Conservation (phyloP, 2,797 vertebrate species). For the Hephaestus fuliginosus region DNA sequence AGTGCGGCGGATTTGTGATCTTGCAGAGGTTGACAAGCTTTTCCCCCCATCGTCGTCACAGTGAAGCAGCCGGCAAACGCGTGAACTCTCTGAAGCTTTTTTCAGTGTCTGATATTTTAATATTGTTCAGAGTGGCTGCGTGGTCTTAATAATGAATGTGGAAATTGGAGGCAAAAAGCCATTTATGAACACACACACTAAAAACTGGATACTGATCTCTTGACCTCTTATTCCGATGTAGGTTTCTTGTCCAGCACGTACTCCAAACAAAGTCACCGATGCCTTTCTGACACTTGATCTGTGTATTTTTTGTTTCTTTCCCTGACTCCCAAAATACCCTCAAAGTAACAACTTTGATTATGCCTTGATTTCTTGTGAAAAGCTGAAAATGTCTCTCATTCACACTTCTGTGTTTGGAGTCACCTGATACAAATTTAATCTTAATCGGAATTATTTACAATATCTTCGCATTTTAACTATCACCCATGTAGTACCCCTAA, state of each 20-base stretch:
- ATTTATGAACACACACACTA: not conserved
- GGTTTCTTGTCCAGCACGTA: not conserved
- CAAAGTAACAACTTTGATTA: not conserved
- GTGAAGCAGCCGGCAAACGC: conserved; percentile 15
- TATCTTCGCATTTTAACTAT: too few relatives aligned
- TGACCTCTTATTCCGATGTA: not conserved
- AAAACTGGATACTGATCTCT: not conserved
- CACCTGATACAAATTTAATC: too few relatives aligned
- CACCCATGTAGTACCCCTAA: too few relatives aligned
- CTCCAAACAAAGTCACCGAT: not conserved
- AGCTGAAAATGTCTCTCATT: not conserved
- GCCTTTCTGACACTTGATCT: not conserved
- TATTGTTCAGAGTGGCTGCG: not conserved
- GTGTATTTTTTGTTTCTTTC: not conserved
- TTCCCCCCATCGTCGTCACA: not conserved
- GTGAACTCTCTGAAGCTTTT: not conserved
- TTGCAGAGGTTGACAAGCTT: not conserved
- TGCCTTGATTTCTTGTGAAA: not conserved
- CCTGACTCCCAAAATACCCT: not conserved
- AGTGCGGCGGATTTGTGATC: conserved; percentile 45
- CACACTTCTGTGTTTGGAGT: too few relatives aligned
- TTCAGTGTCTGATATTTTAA: not conserved
- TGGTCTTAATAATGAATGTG: not conserved
- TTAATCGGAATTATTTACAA: too few relatives aligned
- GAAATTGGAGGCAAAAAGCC: not conserved